Base-by-base conservation (phyloP, 23 tunicate genomes). In the Trididemnum nubilum region DNA sequence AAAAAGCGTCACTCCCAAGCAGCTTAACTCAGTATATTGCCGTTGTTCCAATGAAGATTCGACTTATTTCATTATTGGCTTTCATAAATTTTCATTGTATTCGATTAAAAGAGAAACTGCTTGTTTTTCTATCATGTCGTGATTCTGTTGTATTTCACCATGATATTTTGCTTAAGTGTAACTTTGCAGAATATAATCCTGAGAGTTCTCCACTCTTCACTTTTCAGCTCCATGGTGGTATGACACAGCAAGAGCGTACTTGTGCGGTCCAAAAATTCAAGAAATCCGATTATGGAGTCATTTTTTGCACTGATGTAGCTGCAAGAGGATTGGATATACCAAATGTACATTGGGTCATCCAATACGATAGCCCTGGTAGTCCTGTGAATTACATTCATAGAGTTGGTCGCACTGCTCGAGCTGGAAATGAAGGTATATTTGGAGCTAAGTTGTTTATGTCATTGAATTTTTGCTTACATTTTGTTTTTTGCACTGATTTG, bases 241-340 rank as follows among this genome's bases (percentile, higher is more conserved):
- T 96, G 97, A 34, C 78, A 24, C 99, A 96, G 76, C 44, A 39
- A 12, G 94, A 91, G 44, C 80, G 99, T 26, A 86, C 79, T 9
- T 34, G 30, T 35, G 51, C 83, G 0, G 35, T 96, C 2, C 35
- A 49, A 22, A 52, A 73, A 1, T 96, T 90, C 64, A 64, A 51
- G 24, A 52, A 78, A 22, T 40, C 80, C n/a, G 44, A 79, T 25
- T 59, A 73, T 0, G 89, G 90, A 36, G 77, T 91, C 1, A 34
- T 91, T 35, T 36, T 91, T 26, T 85, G 93, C 34, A 96, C 99
- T 27, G 99, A 96, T 94, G 99, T 96, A 1, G 99, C 99, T 3
- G 89, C 99, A 0, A 71, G 99, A 33, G 99, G 99, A 38, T 58
- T 96, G 51, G 99, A 96, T 59, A 69, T 96, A 31, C 99, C 99